phyloP scores from a whole-genome alignment of 1,140 invertebrate species.

The Tetraneura akinire region DNA sequence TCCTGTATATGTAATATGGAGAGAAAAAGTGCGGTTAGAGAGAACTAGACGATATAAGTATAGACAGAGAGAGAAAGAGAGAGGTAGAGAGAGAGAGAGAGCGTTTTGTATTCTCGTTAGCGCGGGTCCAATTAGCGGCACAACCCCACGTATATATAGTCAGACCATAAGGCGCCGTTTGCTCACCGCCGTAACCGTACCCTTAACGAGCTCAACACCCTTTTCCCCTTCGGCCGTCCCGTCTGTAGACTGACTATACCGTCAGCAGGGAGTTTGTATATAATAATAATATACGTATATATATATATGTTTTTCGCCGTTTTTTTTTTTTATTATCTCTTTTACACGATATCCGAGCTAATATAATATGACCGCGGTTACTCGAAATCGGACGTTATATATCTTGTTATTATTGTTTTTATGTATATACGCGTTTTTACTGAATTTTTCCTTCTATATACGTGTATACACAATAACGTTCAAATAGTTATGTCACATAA shows the following conservation, averaged over 20 bases:
- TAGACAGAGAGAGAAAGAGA: background rate
- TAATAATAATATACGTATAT: too few relatives aligned
- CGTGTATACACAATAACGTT: too few relatives aligned
- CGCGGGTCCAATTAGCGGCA: slow-evolving; percentile 44
- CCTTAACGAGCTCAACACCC: slow-evolving; percentile 39
- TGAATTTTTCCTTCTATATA: too few relatives aligned
- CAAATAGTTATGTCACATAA: too few relatives aligned
- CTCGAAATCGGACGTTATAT: background rate
- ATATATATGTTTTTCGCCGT: background rate
- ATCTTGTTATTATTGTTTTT: background rate
- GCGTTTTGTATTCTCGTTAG: slow-evolving; percentile 47
- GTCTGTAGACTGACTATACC: background rate
- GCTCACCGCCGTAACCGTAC: slow-evolving; percentile 23
- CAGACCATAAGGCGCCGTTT: slow-evolving; percentile 48
- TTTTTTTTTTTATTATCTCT: slow-evolving; percentile 4
- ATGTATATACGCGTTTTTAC: too few relatives aligned
- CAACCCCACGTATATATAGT: slow-evolving; percentile 25
- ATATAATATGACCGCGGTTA: background rate
- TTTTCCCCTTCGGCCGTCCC: background rate
- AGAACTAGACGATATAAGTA: background rate
- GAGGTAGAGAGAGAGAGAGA: background rate
- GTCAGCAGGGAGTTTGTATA: background rate
- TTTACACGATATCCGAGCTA: background rate
- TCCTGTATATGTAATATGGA: too few relatives aligned
- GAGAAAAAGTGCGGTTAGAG: too few relatives aligned